Base-by-base conservation (phyloP, 1,140 invertebrate genomes). In the Pachyrhynchus sulphureomaculatus region DNA sequence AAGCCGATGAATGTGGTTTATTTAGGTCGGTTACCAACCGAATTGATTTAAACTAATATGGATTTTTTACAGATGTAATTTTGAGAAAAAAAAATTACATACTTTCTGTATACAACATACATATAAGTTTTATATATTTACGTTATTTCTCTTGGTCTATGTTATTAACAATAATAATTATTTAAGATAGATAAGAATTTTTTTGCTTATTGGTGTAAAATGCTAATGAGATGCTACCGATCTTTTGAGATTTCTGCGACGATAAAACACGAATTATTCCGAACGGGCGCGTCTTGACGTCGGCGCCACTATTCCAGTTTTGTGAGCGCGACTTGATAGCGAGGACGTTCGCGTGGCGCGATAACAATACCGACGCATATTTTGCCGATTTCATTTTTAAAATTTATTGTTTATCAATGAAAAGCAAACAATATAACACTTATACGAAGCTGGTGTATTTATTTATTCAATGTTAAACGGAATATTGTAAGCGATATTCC, bases 281-380 rank as follows among this genome's bases (percentile, higher is more conserved):
- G 64, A 63, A 34, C 53, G 41, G 29, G 18, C 17, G 39, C 29
- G 33, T 33, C 33, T 48, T 54, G 51, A 54, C 51, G 51, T 65
- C 67, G 67, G 67, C 67, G 67, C 67, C 67, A 64, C 63, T 54
- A 51, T 58, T 65, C 61, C 67, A 68, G 67, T 66, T 63, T 64
- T 61, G 52, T 64, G 48, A 65, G 37, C 64, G 64, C 67, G 56
- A 66, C 61, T 68, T 64, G 62, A 42, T 62, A 45, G 64, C 45
- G 54, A 63, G 67, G 67, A 66, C 65, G 67, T 64, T 57, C 48
- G 37, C 52, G 24, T 32, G 24, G 51, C 37, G 10, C 51, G 51
- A 54, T 54, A 39, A 54, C 20, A 54, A 42, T 21, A 54, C 42
- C 51, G 36, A 54, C 34, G 51, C 51, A 54, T 24, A 54, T 54